phyloP scores from a whole-genome alignment of 2,888 invertebrate genomes.

The Eumerus sabulonum region DNA sequence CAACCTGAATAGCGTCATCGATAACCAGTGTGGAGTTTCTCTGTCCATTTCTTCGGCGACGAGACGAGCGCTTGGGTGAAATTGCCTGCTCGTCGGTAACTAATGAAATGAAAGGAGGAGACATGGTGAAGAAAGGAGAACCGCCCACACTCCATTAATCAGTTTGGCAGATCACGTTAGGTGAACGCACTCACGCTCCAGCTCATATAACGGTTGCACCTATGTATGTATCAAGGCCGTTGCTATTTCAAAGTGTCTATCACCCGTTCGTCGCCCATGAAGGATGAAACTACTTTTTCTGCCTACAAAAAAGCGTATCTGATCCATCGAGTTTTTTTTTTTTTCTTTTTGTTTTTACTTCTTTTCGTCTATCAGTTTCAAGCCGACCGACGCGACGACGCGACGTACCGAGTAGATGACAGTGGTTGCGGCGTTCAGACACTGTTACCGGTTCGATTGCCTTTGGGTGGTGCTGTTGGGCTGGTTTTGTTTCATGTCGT shows the following conservation, averaged over 20 bases:
- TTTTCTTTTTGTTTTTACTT: slow-evolving; percentile 15
- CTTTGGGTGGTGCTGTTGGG: slow-evolving; percentile 30
- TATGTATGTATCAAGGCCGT: slow-evolving; percentile 55
- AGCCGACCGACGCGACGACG: slow-evolving; percentile 26
- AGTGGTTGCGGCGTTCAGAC: slow-evolving; percentile 8
- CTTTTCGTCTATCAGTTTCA: background rate
- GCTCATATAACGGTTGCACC: slow-evolving; percentile 49
- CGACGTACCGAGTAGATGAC: background rate
- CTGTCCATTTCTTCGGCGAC: slow-evolving; percentile 30
- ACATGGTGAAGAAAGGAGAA: slow-evolving; percentile 12
- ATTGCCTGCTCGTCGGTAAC: slow-evolving; percentile 23
- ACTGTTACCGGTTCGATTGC: slow-evolving; percentile 1
- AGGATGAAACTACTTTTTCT: slow-evolving; percentile 43
- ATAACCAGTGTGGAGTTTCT: slow-evolving; percentile 44
- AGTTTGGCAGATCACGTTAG: slow-evolving; percentile 54
- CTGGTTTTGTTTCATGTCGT: slow-evolving; percentile 18
- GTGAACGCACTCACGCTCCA: slow-evolving; percentile 39
- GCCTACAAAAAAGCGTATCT: slow-evolving; percentile 38
- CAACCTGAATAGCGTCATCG: slow-evolving; percentile 48
- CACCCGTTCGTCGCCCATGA: slow-evolving; percentile 4
- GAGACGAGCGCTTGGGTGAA: slow-evolving; percentile 39
- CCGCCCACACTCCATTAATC: slow-evolving; percentile 49
- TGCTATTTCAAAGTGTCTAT: slow-evolving; percentile 39
- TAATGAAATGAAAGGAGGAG: slow-evolving; percentile 4
- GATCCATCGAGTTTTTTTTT: slow-evolving; percentile 47